Base-by-base conservation (phyloP, 1,140 invertebrate species). In the Magallana angulata region DNA sequence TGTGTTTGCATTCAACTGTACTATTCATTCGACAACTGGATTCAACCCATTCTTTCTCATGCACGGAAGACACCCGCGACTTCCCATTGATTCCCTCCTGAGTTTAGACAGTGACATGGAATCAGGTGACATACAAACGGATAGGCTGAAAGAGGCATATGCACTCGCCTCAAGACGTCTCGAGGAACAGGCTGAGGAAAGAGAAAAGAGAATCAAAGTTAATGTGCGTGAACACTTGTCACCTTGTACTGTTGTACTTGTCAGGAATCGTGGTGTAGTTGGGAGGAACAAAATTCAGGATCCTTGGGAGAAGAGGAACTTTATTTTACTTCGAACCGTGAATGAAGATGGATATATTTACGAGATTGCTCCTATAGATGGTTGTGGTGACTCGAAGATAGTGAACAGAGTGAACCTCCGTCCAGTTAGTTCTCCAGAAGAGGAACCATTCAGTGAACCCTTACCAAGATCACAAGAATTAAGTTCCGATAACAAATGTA, bases 11-110 rank as follows among this genome's bases (percentile, higher is more conserved):
- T 91, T 89, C 60, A 90, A 89, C 36, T 16, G 57, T 24, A 88
- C 90, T 6, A 88, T 87, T 11, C 91, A 90, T 84, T 14, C 83
- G 1, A 64, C 87, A 14, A 87, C 91, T 56, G 88, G 84, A 8
- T 90, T 83, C 68, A 58, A 85, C 18, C 90, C 90, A 24, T 83
- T 80, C 48, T 91, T 76, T 85, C 86, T 91, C 16, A 87, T 91
- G 60, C 84, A 89, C 57, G 90, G 89, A 7, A 48, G 88, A 48
- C 59, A 87, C 48, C 83, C 90, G 1, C 16, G 57, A 12, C 85
- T 90, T 11, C 90, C 89, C 9, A 64, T 90, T 16, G 90, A 89
- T 59, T 24, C 82, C 18, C 82, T 83, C 18, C 57, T 83, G 56
- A 24, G 57, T n/a, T 30, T 57, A 57, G 82, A 83, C 7, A 83